Conservation (phyloP, 1,140 invertebrate genomes). For the Aphis craccivora region DNA sequence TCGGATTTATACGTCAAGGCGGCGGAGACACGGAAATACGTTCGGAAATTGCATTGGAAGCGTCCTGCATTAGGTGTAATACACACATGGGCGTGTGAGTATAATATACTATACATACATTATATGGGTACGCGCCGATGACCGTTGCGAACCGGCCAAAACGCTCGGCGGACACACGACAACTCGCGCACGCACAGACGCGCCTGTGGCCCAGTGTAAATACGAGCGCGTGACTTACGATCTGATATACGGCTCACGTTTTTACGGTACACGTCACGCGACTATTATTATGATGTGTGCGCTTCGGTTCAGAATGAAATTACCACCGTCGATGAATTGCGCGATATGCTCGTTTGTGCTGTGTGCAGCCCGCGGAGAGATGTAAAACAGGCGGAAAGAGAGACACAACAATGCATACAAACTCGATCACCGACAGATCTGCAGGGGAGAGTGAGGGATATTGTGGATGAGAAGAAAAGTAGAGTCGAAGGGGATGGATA, state of each 20-base stretch:
- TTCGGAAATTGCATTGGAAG: slow-evolving; percentile 9
- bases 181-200: neutral
- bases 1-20: neutral
- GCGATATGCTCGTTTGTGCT: neutral
- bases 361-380: neutral
- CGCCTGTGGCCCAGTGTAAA: neutral
- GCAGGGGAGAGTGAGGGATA: too few relatives aligned
- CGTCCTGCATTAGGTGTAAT: neutral
- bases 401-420: too few relatives aligned
- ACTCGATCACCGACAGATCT: too few relatives aligned
- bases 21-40: neutral
- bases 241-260: neutral
- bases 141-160: neutral
- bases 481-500: too few relatives aligned
- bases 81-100: neutral
- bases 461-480: too few relatives aligned
- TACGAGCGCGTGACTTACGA: neutral
- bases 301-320: neutral
- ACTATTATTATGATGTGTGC: neutral
- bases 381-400: neutral
- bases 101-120: neutral
- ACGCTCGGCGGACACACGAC: neutral
- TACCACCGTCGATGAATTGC: too few relatives aligned
- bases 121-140: neutral
- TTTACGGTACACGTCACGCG: neutral